Evolutionary conservation across 2,797 vertebrate species (phyloP).

Genomic region (Myiothlypis chrysogaster): DNA sequence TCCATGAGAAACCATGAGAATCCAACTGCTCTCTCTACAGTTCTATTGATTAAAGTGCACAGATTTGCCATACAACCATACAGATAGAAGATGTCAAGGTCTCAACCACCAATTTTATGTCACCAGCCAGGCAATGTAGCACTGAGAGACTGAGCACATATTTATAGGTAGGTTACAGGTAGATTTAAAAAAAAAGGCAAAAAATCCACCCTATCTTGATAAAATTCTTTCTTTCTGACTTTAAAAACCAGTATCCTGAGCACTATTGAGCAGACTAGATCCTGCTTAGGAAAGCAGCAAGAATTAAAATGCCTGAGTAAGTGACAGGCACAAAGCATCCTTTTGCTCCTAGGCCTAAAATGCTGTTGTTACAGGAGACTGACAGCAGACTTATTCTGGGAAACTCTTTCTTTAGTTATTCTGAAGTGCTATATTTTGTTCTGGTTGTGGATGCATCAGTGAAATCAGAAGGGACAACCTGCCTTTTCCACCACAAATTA

Average conservation of each 20-base stretch:
- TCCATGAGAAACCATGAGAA: neutral
- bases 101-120: neutral
- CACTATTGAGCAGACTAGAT: neutral
- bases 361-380: neutral
- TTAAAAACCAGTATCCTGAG: neutral
- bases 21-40: neutral
- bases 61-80: neutral
- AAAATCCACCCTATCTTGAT: fast-evolving
- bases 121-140: neutral
- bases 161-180: neutral
- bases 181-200: fast-evolving
- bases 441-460: neutral
- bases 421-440: neutral
- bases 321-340: neutral
- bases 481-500: neutral
- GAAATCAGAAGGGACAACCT: neutral
- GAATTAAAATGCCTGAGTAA: neutral
- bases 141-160: neutral
- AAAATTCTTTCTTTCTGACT: neutral
- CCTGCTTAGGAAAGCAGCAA: neutral
- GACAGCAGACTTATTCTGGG: neutral
- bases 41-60: neutral
- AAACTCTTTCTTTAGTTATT: neutral
- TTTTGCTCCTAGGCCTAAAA: neutral
- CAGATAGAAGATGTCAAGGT: neutral